Conservation (phyloP, 2,888 invertebrate genomes). For the Oscheius sp. region DNA sequence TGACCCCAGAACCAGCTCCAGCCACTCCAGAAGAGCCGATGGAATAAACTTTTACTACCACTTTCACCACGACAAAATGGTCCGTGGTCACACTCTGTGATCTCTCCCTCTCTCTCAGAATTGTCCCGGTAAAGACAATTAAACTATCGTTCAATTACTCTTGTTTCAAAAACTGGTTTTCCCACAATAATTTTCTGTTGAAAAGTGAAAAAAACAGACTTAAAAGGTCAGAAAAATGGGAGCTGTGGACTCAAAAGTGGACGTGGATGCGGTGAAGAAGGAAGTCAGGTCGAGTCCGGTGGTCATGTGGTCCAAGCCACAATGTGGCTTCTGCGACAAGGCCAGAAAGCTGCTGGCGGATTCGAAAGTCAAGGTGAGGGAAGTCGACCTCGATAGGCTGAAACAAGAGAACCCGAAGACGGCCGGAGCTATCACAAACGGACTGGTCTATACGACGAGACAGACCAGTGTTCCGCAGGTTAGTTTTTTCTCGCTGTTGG, state of each 20-base stretch:
- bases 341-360: slow-evolving; percentile 46
- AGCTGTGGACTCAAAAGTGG: slow-evolving; percentile 50
- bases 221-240: slow-evolving; percentile 42
- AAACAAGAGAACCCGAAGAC: slow-evolving; percentile 52
- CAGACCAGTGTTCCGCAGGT: slow-evolving; percentile 62
- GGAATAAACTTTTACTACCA: no score
- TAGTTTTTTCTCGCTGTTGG: no score
- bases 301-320: slow-evolving; percentile 52
- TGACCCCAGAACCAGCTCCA: no score
- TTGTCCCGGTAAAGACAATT: background rate
- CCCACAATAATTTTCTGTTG: no score
- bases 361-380: slow-evolving; percentile 36
- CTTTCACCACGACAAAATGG: background rate
- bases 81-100: background rate
- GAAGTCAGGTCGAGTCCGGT: slow-evolving; percentile 49
- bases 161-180: no score
- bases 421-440: slow-evolving; percentile 51
- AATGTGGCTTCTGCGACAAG: slow-evolving; percentile 54
- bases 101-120: slow-evolving; percentile 4
- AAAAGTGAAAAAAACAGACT: background rate
- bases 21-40: no score
- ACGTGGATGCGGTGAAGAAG: slow-evolving; percentile 47
- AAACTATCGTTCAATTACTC: background rate
- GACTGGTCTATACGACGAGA: slow-evolving; percentile 57
- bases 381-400: slow-evolving; percentile 52